phyloP scores from a whole-genome alignment of 2,888 invertebrate genomes.

The Prosapia bicincta region DNA sequence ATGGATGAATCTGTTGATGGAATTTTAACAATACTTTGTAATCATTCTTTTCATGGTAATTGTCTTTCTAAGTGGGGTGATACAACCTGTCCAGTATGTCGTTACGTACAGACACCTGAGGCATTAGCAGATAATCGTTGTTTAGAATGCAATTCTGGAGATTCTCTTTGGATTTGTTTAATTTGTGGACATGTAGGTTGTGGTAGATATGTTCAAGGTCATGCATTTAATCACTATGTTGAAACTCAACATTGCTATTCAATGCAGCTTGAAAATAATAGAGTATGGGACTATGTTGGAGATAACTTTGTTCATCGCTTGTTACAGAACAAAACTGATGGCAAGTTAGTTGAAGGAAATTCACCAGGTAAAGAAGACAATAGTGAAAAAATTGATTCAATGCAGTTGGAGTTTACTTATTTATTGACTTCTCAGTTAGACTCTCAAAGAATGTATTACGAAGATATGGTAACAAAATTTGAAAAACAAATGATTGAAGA shows the following conservation, averaged over 20 bases:
- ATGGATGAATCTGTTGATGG: constrained; percentile 99
- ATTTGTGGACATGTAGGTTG: constrained; percentile 99
- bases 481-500: constrained; percentile 44
- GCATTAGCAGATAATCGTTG: constrained; percentile 66
- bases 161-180: constrained; percentile 96
- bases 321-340: constrained; percentile 94
- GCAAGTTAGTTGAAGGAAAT: constrained; percentile 81
- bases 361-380: constrained; percentile 47
- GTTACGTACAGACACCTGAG: constrained; percentile 83
- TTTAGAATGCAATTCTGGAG: constrained; percentile 64
- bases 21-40: constrained; percentile 94
- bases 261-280: constrained; percentile 90
- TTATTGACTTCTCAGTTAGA: constrained; percentile 93
- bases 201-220: constrained; percentile 85
- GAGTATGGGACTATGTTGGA: constrained; percentile 99
- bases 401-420: constrained; percentile 96
- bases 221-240: constrained; percentile 91
- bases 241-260: constrained; percentile 97
- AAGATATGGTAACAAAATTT: constrained; percentile 63
- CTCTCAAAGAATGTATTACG: constrained; percentile 88
- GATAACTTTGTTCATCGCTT: constrained; percentile 95
- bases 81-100: constrained; percentile 95
- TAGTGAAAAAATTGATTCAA: constrained; percentile 87
- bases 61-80: constrained; percentile 97
- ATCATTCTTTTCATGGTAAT: constrained; percentile 95